Conservation (phyloP, 2,113 vertebrate species). For the Eurystomus gularis region DNA sequence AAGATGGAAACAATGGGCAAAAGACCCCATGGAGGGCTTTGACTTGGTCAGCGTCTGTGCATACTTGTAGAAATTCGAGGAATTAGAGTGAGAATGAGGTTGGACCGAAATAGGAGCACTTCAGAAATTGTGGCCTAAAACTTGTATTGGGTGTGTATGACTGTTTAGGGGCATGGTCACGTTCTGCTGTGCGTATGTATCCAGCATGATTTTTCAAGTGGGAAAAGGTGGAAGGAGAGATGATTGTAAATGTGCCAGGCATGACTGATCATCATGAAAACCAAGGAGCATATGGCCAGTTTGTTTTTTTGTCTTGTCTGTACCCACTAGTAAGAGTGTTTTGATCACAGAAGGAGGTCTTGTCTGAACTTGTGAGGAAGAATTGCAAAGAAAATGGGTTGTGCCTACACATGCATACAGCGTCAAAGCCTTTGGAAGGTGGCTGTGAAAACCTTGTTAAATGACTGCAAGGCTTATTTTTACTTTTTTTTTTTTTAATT, state of each 20-base stretch:
- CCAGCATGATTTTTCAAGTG: background rate
- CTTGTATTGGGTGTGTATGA: background rate
- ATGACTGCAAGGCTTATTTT: background rate
- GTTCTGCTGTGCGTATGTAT: background rate
- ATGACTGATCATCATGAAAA: background rate
- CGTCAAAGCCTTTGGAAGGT: background rate
- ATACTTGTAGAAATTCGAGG: background rate
- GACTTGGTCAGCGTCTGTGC: background rate
- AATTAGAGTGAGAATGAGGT: background rate
- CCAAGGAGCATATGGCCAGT: background rate
- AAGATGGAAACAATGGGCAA: constrained; percentile 3
- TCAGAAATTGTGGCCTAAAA: background rate
- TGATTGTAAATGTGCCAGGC: background rate
- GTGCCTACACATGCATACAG: background rate
- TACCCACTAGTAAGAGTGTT: background rate
- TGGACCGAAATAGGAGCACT: background rate
- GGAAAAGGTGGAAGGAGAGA: background rate
- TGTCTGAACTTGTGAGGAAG: background rate
- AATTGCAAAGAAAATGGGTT: background rate
- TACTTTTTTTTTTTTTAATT: background rate
- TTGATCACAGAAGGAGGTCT: background rate
- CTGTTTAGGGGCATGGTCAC: background rate
- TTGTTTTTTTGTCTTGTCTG: background rate
- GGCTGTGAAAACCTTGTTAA: background rate
- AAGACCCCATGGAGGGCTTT: background rate